Evolutionary conservation across 2,113 vertebrate species (phyloP).

Genomic region (Pseudorhombus dupliciocellatus): DNA sequence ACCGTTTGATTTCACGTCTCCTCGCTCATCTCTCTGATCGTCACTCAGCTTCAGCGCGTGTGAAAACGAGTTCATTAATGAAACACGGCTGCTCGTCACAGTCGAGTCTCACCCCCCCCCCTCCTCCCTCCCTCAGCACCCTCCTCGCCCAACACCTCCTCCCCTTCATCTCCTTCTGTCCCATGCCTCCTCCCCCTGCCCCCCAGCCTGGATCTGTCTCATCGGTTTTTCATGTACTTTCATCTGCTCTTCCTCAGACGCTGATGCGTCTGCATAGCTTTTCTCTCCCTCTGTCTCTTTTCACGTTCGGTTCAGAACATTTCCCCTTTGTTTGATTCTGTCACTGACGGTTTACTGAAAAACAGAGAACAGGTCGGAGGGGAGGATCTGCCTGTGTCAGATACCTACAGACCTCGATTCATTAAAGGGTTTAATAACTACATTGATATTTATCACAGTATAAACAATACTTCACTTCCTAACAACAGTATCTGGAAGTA

Average conservation of each 20-base stretch:
- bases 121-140: too few species aligned
- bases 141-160: background rate
- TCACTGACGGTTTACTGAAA: background rate
- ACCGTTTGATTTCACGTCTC: too few species aligned
- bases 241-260: conserved; percentile 40
- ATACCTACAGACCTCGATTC: too few species aligned
- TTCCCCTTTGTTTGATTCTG: background rate
- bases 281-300: conserved; percentile 10
- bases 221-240: conserved; percentile 40
- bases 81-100: background rate
- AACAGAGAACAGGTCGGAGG: background rate
- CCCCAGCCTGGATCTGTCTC: conserved; percentile 35
- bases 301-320: background rate
- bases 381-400: background rate
- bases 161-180: conserved; percentile 45
- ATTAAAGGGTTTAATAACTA: too few species aligned
- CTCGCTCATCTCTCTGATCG: too few species aligned
- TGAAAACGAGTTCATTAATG: background rate
- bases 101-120: background rate
- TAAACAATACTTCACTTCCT: too few species aligned
- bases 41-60: too few species aligned
- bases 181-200: background rate
- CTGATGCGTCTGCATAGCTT: conserved; percentile 41
- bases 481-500: too few species aligned
- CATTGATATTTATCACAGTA: too few species aligned